Conservation (phyloP, 2,113 vertebrate genomes). For the Vimba vimba region DNA sequence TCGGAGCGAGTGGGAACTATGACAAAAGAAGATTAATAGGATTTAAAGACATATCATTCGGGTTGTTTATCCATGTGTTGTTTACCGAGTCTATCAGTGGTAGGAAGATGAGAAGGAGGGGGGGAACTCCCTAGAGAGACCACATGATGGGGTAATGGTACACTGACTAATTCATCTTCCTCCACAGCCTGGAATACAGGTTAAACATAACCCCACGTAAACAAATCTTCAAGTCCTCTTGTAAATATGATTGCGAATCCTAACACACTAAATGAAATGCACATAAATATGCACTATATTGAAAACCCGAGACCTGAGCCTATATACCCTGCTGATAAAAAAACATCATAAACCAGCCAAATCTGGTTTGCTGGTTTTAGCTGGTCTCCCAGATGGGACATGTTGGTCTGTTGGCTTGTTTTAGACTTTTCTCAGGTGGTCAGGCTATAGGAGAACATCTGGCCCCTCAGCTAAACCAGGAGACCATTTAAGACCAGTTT, state of each 20-base stretch:
- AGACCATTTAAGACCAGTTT: not conserved
- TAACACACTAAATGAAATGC: conserved; percentile 7
- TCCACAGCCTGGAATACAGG: conserved; percentile 50
- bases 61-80: conserved; percentile 57
- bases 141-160: conserved; percentile 46
- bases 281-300: not conserved
- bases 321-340: not conserved
- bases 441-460: not conserved
- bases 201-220: conserved; percentile 50
- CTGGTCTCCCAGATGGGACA: not conserved
- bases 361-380: not conserved
- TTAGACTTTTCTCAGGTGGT: not conserved
- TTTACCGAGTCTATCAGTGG: conserved; percentile 59
- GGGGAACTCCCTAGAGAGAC: conserved; percentile 43
- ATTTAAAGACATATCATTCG: conserved; percentile 53
- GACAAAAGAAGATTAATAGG: conserved; percentile 52
- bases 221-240: conserved; percentile 40
- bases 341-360: not conserved
- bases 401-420: not conserved
- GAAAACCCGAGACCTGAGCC: not conserved
- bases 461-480: not conserved
- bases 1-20: not conserved
- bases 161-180: conserved; percentile 58
- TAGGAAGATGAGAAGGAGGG: conserved; percentile 46
- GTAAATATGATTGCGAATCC: conserved; percentile 47